These are phyloP conservation scores for Hoplias malabaricus DNA, from an alignment of 2,113 vertebrate species.

Conservation along the genomic window DNA sequence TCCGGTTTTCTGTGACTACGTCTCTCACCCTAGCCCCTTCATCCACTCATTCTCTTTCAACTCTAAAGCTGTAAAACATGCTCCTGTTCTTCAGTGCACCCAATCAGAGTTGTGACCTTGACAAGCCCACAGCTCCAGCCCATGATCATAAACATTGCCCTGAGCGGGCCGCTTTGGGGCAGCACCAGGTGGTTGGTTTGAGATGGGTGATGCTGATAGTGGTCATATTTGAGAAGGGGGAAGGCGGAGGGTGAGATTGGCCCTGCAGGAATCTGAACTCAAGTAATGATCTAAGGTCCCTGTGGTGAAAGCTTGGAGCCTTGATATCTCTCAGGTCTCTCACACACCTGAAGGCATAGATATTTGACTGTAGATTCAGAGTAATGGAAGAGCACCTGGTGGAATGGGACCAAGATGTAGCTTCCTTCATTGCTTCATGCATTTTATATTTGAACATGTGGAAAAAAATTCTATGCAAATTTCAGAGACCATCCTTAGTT, in stretches of 20 bases:
- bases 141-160: not conserved
- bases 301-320: not conserved
- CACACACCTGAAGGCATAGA: not conserved
- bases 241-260: not conserved
- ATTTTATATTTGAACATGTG: no score
- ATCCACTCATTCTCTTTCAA: not conserved
- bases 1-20: not conserved
- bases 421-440: not conserved
- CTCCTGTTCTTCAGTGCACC: not conserved
- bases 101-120: slow-evolving; percentile 3
- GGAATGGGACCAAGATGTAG: not conserved
- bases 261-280: not conserved
- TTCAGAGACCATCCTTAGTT: no score
- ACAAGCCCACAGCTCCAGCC: not conserved
- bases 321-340: not conserved
- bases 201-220: not conserved
- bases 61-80: not conserved
- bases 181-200: not conserved
- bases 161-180: not conserved
- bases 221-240: not conserved
- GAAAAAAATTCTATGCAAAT: no score
- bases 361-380: not conserved
- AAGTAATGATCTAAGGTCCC: not conserved
- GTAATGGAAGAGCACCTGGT: not conserved
- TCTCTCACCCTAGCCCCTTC: not conserved